Evolutionary conservation across 2,113 vertebrate genomes (phyloP).

Genomic region (Entelurus aequoreus): DNA sequence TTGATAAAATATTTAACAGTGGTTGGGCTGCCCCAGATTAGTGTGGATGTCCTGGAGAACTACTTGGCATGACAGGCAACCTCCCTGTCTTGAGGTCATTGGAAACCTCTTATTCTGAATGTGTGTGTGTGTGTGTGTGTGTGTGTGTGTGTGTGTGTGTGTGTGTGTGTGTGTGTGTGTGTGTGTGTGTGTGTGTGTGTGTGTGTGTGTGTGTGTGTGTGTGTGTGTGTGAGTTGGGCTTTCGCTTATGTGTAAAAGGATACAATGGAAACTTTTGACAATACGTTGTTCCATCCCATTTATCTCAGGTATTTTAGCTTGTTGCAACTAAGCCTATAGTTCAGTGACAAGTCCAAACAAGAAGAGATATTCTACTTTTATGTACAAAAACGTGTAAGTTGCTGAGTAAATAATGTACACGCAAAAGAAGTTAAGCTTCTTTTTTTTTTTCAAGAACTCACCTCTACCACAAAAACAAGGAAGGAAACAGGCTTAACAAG

Average conservation of each 20-base stretch:
- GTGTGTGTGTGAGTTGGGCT: conserved; percentile 23
- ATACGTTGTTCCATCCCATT: conserved; percentile 33
- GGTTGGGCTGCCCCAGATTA: background rate
- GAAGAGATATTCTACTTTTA: background rate
- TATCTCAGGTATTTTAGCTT: conserved; percentile 18
- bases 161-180: conserved; percentile 14
- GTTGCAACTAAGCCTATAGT: conserved; percentile 10
- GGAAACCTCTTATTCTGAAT: conserved; percentile 17
- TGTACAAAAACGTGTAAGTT: background rate
- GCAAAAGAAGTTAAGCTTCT: conserved; percentile 6
- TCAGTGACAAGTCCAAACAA: conserved; percentile 6
- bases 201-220: conserved; percentile 13
- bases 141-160: conserved; percentile 15
- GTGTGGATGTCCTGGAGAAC: conserved; percentile 6
- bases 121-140: conserved; percentile 9
- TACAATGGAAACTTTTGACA: conserved; percentile 48
- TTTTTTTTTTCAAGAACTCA: conserved; percentile 17
- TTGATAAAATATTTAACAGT: conserved; percentile 23
- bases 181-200: conserved; percentile 15
- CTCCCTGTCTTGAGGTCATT: conserved; percentile 32
- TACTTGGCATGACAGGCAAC: conserved; percentile 22
- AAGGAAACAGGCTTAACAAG: conserved; percentile 36
- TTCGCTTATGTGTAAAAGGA: conserved; percentile 52
- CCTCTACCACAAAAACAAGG: conserved; percentile 7
- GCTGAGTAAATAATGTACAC: background rate